Evolutionary conservation across 2,888 invertebrate species (phyloP).

Genomic region (Drosophila paramelanica): DNA sequence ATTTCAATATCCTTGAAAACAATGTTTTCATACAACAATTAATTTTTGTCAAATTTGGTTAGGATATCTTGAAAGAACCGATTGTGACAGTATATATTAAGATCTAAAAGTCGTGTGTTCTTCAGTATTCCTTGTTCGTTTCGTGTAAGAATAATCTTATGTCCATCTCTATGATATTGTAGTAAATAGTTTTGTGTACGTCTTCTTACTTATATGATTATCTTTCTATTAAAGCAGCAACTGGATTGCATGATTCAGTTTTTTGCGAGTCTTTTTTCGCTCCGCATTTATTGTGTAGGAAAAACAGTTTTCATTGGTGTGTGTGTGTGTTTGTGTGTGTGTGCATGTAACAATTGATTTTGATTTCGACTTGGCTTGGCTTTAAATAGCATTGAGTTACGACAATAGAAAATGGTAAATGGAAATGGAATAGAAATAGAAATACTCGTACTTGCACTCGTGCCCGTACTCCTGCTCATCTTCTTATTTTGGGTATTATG

Average conservation of each 20-base stretch:
- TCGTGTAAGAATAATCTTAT: background rate
- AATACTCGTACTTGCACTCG: slow-evolving; percentile 20
- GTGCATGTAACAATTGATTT: slow-evolving; percentile 65
- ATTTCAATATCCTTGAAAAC: too few relatives aligned
- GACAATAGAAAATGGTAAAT: slow-evolving; percentile 59
- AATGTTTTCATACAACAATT: too few relatives aligned
- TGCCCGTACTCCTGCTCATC: slow-evolving; percentile 20
- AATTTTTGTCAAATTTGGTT: too few relatives aligned
- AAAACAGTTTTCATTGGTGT: slow-evolving; percentile 52
- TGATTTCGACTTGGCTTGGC: slow-evolving; percentile 59
- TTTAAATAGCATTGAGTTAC: slow-evolving; percentile 68
- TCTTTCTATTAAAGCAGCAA: slow-evolving; percentile 60
- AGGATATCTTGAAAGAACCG: too few relatives aligned
- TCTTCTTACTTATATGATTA: slow-evolving; percentile 53
- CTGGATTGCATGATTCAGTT: slow-evolving; percentile 13
- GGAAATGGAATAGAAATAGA: slow-evolving; percentile 41
- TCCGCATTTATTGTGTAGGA: slow-evolving; percentile 24
- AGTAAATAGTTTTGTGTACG: slow-evolving; percentile 23
- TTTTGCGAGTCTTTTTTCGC: slow-evolving; percentile 8
- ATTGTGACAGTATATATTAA: too few relatives aligned
- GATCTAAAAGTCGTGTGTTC: too few relatives aligned
- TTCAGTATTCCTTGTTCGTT: background rate
- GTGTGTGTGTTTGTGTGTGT: slow-evolving; percentile 12
- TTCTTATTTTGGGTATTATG: slow-evolving; percentile 40
- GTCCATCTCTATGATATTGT: background rate